Evolutionary conservation across 2,797 vertebrate species (phyloP), one percentile per base, ranked within the genome.

Genomic region (Bradypodion ventrale): DNA sequence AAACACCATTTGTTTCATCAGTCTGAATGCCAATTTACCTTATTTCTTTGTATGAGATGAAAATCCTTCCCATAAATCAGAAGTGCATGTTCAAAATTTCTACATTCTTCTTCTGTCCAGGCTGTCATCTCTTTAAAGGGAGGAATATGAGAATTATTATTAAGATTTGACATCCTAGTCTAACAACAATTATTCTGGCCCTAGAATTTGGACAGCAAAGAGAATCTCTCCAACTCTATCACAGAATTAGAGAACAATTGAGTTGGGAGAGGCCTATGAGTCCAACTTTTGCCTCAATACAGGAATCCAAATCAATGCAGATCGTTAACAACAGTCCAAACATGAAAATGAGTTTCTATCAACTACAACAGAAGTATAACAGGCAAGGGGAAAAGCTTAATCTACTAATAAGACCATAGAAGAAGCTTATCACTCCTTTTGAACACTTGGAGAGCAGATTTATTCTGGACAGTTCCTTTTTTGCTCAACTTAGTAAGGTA

Each of bases 51-150:
- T 96, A 99, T 99, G 89, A 98, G 97, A 95, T 99, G 97, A 85
- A 99, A 99, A 87, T 99, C 99, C 92, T 99, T 99, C 88, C 99
- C 99, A 90, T 99, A 99, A 89, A 99, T 97, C 94, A 97, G 97
- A 92, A 99, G 98, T 59, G 97, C 99, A 13, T 99, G 96, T 94
- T 99, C 99, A 96, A 99, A 99, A 90, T 96, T 98, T 92, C 98
- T 97, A 94, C 99, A 99, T 92, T 99, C 99, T 80, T 99, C 99
- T 93, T 99, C 99, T 5, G 98, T 98, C 99, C 99, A 99, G 0
- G 97, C 97, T 23, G 97, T 96, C 74, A 97, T 97, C 92, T 98
- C 98, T 96, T 97, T 29, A 56, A 83, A 35, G 75, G 19, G 44
- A 66, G 60, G 52, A 16, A n/a, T n/a, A 44, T 56, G 60, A 10